Evolutionary conservation across 2,888 invertebrate genomes (phyloP).

Genomic region (Chloroclysta siterata): DNA sequence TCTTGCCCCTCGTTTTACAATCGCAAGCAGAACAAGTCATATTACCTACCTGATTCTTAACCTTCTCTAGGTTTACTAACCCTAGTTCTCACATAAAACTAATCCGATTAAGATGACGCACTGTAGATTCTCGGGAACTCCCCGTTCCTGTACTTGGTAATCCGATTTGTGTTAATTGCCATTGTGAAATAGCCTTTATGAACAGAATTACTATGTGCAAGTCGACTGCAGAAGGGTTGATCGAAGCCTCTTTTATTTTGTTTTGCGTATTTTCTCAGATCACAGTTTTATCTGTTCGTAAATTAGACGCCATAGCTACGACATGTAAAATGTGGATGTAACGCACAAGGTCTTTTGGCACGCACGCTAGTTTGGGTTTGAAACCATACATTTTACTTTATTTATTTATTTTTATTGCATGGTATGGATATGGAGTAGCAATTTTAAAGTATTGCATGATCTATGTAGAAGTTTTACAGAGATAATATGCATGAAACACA

Average conservation of each 20-base stretch:
- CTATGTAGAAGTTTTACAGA: constrained; percentile 3
- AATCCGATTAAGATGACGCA: constrained; percentile 2
- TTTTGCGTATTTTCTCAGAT: constrained; percentile 50
- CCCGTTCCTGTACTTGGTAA: constrained; percentile 17
- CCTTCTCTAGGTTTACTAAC: constrained; percentile 18
- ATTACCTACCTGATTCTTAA: constrained; percentile 24
- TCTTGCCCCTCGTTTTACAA: constrained; percentile 46
- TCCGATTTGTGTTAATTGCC: constrained; percentile 34
- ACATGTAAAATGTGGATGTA: constrained; percentile 54
- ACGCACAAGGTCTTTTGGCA: constrained; percentile 60
- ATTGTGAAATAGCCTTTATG: constrained; percentile 52
- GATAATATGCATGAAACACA: constrained; percentile 21
- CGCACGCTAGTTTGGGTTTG: constrained; percentile 53
- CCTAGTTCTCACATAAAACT: background rate
- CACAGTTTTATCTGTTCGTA: constrained; percentile 55
- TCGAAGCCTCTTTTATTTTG: constrained; percentile 42
- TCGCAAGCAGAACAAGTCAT: constrained; percentile 47
- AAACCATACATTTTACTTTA: constrained; percentile 10
- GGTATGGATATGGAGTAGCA: constrained; percentile 21
- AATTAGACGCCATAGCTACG: constrained; percentile 68
- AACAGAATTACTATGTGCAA: constrained; percentile 52
- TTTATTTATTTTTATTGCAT: constrained; percentile 41
- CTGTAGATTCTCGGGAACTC: background rate
- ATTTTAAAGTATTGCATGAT: constrained; percentile 22
- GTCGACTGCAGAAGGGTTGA: constrained; percentile 38